phyloP scores from a whole-genome alignment of 2,113 vertebrate genomes.

The Campylomormyrus tamandua region DNA sequence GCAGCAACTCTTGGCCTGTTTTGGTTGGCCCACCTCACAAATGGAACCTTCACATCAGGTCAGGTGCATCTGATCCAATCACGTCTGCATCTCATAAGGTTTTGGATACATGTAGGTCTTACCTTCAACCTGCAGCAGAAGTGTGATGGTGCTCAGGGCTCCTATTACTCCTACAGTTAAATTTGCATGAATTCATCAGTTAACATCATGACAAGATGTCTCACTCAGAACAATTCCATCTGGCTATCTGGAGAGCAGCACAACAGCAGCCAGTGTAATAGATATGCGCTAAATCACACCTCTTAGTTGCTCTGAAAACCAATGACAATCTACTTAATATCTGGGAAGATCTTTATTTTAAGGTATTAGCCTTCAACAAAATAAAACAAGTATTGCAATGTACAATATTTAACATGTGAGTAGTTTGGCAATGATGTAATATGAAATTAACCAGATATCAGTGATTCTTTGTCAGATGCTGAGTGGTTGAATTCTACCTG shows the following conservation, averaged over 20 bases:
- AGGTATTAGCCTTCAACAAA: not conserved
- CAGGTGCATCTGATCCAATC: conserved; percentile 35
- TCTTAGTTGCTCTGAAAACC: not conserved
- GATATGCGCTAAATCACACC: not conserved
- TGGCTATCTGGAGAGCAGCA: not conserved
- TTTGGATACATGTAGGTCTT: conserved; percentile 31
- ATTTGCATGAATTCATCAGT: conserved; percentile 31
- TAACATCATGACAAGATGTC: not conserved
- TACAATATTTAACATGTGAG: not conserved
- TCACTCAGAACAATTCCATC: not conserved
- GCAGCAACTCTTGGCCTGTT: not conserved
- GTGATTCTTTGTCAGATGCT: not conserved
- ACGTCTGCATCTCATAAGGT: not conserved
- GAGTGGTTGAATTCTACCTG: not conserved
- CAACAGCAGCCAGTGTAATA: not conserved
- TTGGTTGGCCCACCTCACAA: not conserved
- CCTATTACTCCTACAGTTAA: conserved; percentile 9
- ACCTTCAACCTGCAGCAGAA: conserved; percentile 31
- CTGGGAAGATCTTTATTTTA: not conserved
- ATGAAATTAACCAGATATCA: not conserved
- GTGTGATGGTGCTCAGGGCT: conserved; percentile 8
- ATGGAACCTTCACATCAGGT: conserved; percentile 36
- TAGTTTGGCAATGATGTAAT: not conserved
- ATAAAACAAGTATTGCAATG: not conserved
- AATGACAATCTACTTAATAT: not conserved